Base-by-base conservation (phyloP, 1,140 invertebrate species). In the Camponotus pennsylvanicus region DNA sequence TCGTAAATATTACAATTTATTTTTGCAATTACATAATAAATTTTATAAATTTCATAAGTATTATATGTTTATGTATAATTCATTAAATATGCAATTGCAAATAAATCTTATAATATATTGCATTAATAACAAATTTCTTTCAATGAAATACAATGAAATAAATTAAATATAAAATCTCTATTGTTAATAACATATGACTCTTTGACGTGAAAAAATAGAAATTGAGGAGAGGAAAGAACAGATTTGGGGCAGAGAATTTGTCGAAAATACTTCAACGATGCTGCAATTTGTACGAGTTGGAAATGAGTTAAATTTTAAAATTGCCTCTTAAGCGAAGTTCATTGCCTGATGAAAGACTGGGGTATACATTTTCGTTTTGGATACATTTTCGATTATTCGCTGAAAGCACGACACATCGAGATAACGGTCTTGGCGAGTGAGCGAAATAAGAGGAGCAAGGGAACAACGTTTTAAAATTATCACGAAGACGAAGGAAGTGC, bases 371-470 rank as follows among this genome's bases (percentile, higher is more conserved):
- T 73, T 83, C 69, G 40, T 83, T 83, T 61, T 73, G 27, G 3
- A 0, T 63, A 13, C 13, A 61, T 75, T 61, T 88, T 83, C 34
- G 73, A 86, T 86, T 85, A 80, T 21, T 61, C 42, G 27, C 64
- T 67, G 86, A 89, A 87, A 87, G 71, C 91, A 88, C 87, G 67
- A 79, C 88, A 88, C 80, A 91, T 90, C 84, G 21, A 86, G 92
- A 93, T 93, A 92, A 92, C 77, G 85, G 59, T 63, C 76, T 73
- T 6, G 11, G 37, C 45, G 45, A 76, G 32, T 21, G 73, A 40
- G 42, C 32, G 61, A 49, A 69, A 87, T 21, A 57, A 7, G 52
- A 52, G 21, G 27, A 66, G n/a, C 70, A 75, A 66, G 59, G 55
- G 71, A 52, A 49, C 6, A 40, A 40, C 66, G 66, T 89, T 90